Base-by-base conservation (phyloP, 1,140 invertebrate species). In the Catajapyx aquilonaris region DNA sequence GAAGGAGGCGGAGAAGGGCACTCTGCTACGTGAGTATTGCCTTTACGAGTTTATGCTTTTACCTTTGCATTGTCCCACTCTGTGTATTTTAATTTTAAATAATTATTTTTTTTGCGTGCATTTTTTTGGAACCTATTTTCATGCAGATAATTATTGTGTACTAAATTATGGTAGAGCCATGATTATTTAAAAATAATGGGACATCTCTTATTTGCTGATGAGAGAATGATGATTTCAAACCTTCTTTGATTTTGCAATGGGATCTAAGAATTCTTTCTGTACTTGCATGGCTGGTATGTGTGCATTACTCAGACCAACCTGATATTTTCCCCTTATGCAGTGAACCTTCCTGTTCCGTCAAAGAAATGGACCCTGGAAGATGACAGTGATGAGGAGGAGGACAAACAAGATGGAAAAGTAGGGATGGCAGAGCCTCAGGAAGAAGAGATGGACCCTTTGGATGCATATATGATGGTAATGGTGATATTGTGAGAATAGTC, bases 291-390 rank as follows among this genome's bases (percentile, higher is more conserved):
- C 23, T 28, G 13, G 23, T n/a, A n/a, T n/a, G 23, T 28, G 13
- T 28, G 7, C 13, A 13, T 28, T 13, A 28, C 23, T 7, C 7
- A 28, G 13, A 28, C 7, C 7, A 28, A 13, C 23, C 13, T 28
- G 7, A 13, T 9, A 28, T 9, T 28, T 28, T 13, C 7, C 23
- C 7, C 7, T 28, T 28, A 28, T 39, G 7, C 22, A 44, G 62
- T 69, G 52, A 64, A 61, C 59, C 51, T 68, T 41, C 65, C 54
- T 55, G 48, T 60, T 40, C 62, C 74, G 2, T 58, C 68, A 20
- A 87, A 87, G 59, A 83, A 86, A 50, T 94, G 88, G 88, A 90
- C 83, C 40, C 57, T 95, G 15, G 83, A 88, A 57, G 78, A 86
- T 54, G 83, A 87, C 52, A 85, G 78, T 46, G 81, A 84, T 41